phyloP scores from a whole-genome alignment of 37 sponge, comb jelly and placozoan species.

The Halisarca cf. caerulea region DNA sequence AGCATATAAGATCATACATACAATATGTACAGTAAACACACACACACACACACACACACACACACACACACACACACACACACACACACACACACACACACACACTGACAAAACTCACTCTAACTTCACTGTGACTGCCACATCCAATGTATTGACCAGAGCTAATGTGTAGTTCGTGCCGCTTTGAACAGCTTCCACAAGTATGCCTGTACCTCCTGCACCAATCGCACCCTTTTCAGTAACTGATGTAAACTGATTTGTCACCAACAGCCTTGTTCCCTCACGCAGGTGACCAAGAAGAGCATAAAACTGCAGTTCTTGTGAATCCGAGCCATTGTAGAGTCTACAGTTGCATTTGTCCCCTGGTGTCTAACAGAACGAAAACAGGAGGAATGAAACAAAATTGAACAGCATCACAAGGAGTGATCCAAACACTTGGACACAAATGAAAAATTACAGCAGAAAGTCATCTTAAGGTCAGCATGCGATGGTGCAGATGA shows the following conservation, averaged over 20 bases:
- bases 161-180: neutral
- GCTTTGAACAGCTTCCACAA: neutral
- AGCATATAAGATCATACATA: no score
- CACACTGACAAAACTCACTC: neutral
- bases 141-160: neutral
- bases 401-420: no score
- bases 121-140: neutral
- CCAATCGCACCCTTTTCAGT: neutral
- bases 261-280: constrained; percentile 29
- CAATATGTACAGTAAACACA: no score
- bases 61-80: neutral
- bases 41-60: no score
- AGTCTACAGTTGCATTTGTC: constrained; percentile 5
- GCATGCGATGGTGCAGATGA: no score
- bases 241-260: neutral
- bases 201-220: neutral
- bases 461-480: no score
- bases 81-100: neutral
- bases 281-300: constrained; percentile 30
- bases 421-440: no score
- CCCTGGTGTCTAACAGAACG: neutral
- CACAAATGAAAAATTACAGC: no score
- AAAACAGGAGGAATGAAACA: no score
- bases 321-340: neutral
- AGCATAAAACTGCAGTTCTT: constrained; percentile 14